Evolutionary conservation across 2,797 vertebrate species (phyloP), one percentile per base, ranked within the genome.

Genomic region (Aphelocoma californica): DNA sequence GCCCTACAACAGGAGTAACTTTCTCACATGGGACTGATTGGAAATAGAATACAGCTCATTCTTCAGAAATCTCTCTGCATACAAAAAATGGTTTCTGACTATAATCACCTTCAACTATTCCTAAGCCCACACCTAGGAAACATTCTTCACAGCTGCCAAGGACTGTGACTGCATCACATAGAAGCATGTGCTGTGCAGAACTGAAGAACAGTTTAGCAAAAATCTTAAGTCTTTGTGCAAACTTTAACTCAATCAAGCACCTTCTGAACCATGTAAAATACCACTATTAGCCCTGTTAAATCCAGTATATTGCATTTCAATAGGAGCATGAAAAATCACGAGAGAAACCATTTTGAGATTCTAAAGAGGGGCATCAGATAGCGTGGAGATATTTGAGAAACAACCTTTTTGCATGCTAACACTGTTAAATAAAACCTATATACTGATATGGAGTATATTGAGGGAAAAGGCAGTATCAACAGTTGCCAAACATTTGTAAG

Each of bases 401-500:
- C 28, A 84, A 73, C 12, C 9, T 72, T 60, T 58, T 69, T 7
- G 3, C 31, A 45, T 50, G 31, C 26, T 75, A 78, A 87, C 48
- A 57, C 57, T 65, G 36, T 71, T 65, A 84, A 69, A 28, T 93
- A 83, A 90, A 95, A 64, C 53, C 80, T 86, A 58, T 47, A 80
- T 44, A 65, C 19, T 84, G 75, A 95, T 45, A 90, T 6, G 12
- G 18, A 77, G 67, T 62, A 82, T 81, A 94, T 18, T 70, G 88
- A 86, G 69, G 34, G 48, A 69, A 93, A 94, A 97, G 74, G 17
- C 86, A 94, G 91, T 86, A 80, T 86, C 91, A 97, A 97, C 90
- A 97, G 72, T 95, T 95, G 96, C 90, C 93, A 97, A 96, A 94
- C 81, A 83, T 97, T 97, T 92, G 96, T 91, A 97, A 97, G 97